Evolutionary conservation across 2,888 invertebrate genomes (phyloP), one percentile per base, ranked within the genome.

Genomic region (Drosophila bunnanda): DNA sequence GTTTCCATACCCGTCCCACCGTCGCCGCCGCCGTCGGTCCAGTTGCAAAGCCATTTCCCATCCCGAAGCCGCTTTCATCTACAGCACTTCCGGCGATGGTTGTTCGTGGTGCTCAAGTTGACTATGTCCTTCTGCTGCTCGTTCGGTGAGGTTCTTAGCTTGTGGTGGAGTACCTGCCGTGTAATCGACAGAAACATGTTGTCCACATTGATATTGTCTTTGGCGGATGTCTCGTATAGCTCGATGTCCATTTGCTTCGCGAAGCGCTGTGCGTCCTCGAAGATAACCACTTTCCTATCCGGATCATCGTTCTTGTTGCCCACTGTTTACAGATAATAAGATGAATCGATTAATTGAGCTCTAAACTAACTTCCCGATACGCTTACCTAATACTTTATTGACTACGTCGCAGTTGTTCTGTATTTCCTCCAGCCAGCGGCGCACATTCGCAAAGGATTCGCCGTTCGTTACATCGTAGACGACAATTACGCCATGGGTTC

Each of bases 381-480:
- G 74, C 83, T 94, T 92, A 97, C 97, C 98, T 94, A 99, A 94
- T 92, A 99, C 98, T 95, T 97, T 97, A 94, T 98, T 98, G 82
- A 99, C 99, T 90, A 98, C 97, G 94, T 99, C 99, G 95, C 99
- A 99, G 94, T 99, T 99, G 92, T 98, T 98, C 92, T 99, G 99
- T 81, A 99, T 99, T 94, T 99, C 99, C 92, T 98, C 98, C 60
- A 99, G 94, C 99, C 99, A 99, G 91, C 99, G 94, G 92, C 99
- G 98, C 3, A 99, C 99, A 93, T 99, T 99, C 74, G 98, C 98
- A 93, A 99, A 99, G 56, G 99, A 98, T 92, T 99, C 99, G 44
- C 99, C 99, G 93, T 97, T 98, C 75, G 98, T 98, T 57, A 99
- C 99, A 94, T 99, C 99, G 93, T 99, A 99, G 15, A 99, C 99